A percentile compares a stretch with the other conserved stretches of the same genome.
These are phyloP conservation scores for Epinotia nisella DNA, from an alignment of 2,888 invertebrate species.

Conservation along the genomic window DNA sequence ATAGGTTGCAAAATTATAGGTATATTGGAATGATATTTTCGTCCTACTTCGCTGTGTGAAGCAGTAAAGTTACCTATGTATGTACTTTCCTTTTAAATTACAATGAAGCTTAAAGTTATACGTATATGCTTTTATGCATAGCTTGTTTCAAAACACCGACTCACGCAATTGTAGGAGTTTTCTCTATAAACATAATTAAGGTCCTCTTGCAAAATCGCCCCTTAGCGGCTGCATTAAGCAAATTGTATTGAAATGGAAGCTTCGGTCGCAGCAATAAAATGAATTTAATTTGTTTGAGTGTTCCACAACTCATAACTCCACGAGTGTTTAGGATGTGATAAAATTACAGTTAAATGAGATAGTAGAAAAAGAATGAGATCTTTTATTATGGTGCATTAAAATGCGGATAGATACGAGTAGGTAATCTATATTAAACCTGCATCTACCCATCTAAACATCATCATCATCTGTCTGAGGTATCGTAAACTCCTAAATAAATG, in stretches of 20 bases:
- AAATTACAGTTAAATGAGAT: slow-evolving; percentile 24
- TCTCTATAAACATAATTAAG: slow-evolving; percentile 40
- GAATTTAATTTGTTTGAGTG: slow-evolving; percentile 74
- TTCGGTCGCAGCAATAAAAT: slow-evolving; percentile 70
- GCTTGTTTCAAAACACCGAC: slow-evolving; percentile 48
- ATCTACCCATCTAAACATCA: no score
- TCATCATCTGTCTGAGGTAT: no score
- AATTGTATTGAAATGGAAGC: slow-evolving; percentile 74
- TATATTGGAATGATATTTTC: no score
- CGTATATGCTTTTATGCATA: neutral
- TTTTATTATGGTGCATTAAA: neutral
- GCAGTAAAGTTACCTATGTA: no score
- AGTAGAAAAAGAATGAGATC: neutral
- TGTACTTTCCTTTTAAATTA: no score
- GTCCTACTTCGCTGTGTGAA: no score
- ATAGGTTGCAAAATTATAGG: no score
- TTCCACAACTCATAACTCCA: slow-evolving; percentile 45
- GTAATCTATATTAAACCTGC: no score
- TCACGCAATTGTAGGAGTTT: slow-evolving; percentile 46
- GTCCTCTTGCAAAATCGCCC: slow-evolving; percentile 63
- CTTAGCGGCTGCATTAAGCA: slow-evolving; percentile 73
- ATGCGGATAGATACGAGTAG: neutral
- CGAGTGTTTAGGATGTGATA: slow-evolving; percentile 36
- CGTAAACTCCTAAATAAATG: no score
- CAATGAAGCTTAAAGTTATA: neutral